Percentiles rank a stretch among this genome's conserved stretches.
Evolutionary conservation across 2,888 invertebrate species (phyloP).

Genomic region (Microplitis deprimator): DNA sequence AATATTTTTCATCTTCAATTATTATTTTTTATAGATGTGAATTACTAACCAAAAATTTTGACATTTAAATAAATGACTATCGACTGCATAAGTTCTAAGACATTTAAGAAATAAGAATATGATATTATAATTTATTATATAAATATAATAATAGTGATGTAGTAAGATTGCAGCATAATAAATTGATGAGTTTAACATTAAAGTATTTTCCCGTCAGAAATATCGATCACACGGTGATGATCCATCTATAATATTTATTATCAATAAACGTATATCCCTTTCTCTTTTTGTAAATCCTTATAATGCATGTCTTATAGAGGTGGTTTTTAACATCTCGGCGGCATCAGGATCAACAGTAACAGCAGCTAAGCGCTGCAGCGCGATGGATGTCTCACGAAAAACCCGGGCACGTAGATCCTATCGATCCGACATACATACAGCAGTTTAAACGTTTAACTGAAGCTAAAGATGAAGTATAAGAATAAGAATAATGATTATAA

Average conservation of each 20-base stretch:
- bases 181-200: constrained; percentile 21
- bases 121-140: background rate
- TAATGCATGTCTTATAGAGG: background rate
- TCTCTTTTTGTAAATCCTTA: constrained; percentile 17
- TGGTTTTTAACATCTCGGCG: background rate
- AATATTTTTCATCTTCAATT: constrained; percentile 62
- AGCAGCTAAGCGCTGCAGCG: constrained; percentile 46
- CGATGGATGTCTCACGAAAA: constrained; percentile 53
- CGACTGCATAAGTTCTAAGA: background rate
- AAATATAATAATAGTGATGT: background rate
- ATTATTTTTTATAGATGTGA: background rate
- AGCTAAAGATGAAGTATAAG: background rate
- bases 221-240: constrained; percentile 32
- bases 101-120: background rate
- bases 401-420: constrained; percentile 49
- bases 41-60: constrained; percentile 8
- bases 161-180: background rate
- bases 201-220: constrained; percentile 22
- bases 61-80: background rate
- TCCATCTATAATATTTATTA: constrained; percentile 43
- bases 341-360: constrained; percentile 25
- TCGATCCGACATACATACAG: constrained; percentile 44
- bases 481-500: background rate
- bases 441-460: background rate
- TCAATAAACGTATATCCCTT: constrained; percentile 36